A percentile compares a stretch with the other conserved stretches of the same genome.
Conservation (phyloP, 2,888 invertebrate genomes). For the Coelogynopora nodosa region DNA sequence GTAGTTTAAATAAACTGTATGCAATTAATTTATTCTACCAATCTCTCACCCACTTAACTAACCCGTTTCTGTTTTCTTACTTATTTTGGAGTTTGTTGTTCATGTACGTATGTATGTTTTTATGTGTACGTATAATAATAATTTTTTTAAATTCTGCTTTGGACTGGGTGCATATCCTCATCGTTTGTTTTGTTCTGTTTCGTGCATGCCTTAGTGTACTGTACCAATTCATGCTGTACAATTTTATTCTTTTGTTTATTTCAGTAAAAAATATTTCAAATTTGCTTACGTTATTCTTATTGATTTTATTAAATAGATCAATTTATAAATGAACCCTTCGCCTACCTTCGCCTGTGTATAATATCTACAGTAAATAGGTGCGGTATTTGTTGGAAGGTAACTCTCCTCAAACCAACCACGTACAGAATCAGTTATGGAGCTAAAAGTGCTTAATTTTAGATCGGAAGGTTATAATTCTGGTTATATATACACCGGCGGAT, state of each 20-base stretch:
- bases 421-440: too few relatives aligned
- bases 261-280: not conserved
- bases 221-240: not conserved
- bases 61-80: not conserved
- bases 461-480: too few relatives aligned
- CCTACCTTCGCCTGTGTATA: too few relatives aligned
- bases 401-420: too few relatives aligned
- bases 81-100: not conserved
- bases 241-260: not conserved
- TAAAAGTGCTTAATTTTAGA: too few relatives aligned
- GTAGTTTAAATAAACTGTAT: too few relatives aligned
- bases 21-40: too few relatives aligned
- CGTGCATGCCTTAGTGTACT: not conserved
- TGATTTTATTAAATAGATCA: not conserved
- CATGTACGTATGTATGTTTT: not conserved
- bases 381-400: too few relatives aligned
- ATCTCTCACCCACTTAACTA: too few relatives aligned
- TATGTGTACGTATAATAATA: not conserved
- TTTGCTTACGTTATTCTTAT: not conserved
- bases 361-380: too few relatives aligned
- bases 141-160: not conserved
- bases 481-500: too few relatives aligned
- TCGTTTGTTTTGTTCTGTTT: not conserved
- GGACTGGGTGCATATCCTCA: not conserved
- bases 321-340: too few relatives aligned